Base-by-base conservation (phyloP, 1,140 invertebrate species). In the Papilio helenus region DNA sequence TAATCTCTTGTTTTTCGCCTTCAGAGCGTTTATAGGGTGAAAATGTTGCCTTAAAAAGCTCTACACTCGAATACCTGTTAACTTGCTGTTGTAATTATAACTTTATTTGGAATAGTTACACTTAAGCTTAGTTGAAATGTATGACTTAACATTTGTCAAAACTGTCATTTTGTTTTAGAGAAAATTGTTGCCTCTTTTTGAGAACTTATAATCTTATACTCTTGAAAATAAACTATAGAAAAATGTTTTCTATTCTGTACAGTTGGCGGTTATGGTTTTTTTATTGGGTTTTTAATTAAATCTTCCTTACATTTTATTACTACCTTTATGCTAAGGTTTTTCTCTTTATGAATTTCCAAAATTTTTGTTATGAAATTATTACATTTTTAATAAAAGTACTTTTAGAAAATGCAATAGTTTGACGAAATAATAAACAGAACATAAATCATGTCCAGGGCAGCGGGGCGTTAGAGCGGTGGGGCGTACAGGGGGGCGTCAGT, bases 21-120 rank as follows among this genome's bases (percentile, higher is more conserved):
- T 81, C n/a, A 77, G 65, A 73, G 65, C 82, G 76, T 83, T 83
- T 85, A 83, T 81, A 78, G 82, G 79, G 82, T 81, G 84, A 42
- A 76, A 85, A 85, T 81, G 74, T 80, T 80, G 26, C 65, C n/a
- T 77, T 77, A 61, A 77, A 77, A 77, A 20, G 18, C 44, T 49
- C 44, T 46, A n/a, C 9, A 73, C 72, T 46, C 29, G 44, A 34
- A 68, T 76, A 82, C 73, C 58, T 68, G 80, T 76, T 74, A 65
- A 65, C n/a, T 49, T 51, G 34, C 3, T 42, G 23, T 20, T 49
- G 5, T 80, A n/a, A 26, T 44, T 20, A 46, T 42, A 3, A 46
- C 72, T 46, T 23, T 74, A 7, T 16, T 14, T 23, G 20, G 2
- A 68, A 68, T 68, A 23, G 12, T 65, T 29, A 4, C 20, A 68